Percentiles rank a stretch among this genome's conserved stretches.
Conservation (phyloP, 2,113 vertebrate genomes). For the Hippoglossus stenolepis region DNA sequence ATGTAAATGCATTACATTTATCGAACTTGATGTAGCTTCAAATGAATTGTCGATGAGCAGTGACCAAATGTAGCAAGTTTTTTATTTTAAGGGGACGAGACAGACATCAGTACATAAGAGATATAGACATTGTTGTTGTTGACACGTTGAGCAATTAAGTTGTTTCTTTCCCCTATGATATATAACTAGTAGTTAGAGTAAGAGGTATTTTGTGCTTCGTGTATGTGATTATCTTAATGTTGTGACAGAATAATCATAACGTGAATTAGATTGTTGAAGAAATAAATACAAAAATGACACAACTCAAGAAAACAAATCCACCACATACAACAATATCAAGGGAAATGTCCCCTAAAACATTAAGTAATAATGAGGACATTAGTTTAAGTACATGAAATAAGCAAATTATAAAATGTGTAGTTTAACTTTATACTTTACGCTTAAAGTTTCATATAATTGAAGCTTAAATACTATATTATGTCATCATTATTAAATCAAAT, state of each 20-base stretch:
- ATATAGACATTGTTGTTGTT: neutral
- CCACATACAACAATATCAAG: slow-evolving; percentile 8
- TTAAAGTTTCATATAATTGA: neutral
- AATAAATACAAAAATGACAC: neutral
- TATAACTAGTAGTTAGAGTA: neutral
- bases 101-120: neutral
- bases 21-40: too few relatives aligned
- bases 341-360: neutral
- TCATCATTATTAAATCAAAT: neutral
- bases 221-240: neutral
- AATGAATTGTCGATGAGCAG: neutral
- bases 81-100: neutral
- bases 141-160: too few relatives aligned
- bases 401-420: neutral
- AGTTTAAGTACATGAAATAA: neutral
- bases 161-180: neutral
- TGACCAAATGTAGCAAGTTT: neutral
- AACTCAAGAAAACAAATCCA: neutral
- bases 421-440: neutral
- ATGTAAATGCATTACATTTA: too few relatives aligned
- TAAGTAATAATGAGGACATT: neutral
- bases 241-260: neutral
- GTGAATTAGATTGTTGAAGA: neutral
- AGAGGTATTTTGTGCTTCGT: slow-evolving; percentile 26
- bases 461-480: neutral